Conservation (phyloP, 2,797 vertebrate species). For the Fistularia commersonii region DNA sequence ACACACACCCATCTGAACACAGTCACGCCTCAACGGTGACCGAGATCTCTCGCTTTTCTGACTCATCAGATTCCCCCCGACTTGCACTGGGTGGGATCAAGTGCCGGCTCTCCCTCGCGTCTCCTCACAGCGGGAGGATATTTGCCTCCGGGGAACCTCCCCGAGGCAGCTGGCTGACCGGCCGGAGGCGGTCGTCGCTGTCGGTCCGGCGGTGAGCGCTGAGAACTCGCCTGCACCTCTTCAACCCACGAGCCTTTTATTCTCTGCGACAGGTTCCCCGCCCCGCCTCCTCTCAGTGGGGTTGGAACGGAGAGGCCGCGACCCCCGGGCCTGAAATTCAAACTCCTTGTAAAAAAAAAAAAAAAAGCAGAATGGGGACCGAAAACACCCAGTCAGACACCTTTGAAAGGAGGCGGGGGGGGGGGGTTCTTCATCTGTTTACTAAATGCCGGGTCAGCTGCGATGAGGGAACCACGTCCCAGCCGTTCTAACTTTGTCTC, state of each 20-base stretch:
- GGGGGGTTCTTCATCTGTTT: too few species aligned
- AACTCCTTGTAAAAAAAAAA: constrained; percentile 66
- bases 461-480: too few species aligned
- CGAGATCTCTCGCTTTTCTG: constrained; percentile 1
- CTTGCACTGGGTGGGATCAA: constrained; percentile 36
- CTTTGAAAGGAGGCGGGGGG: too few species aligned
- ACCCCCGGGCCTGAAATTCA: constrained; percentile 59
- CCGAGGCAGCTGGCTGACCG: constrained; percentile 43
- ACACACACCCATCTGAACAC: too few species aligned
- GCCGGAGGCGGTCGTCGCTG: constrained; percentile 35
- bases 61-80: constrained; percentile 36
- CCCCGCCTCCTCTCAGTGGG: constrained; percentile 60
- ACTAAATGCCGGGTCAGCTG: too few species aligned
- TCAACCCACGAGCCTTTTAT: constrained; percentile 60
- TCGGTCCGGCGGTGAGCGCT: constrained; percentile 34
- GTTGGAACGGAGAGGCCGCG: constrained; percentile 48
- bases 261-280: constrained; percentile 60
- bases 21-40: constrained; percentile 38
- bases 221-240: constrained; percentile 57
- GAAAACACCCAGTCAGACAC: constrained; percentile 32
- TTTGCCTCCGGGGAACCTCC: constrained; percentile 58
- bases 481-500: constrained; percentile 32
- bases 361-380: constrained; percentile 36
- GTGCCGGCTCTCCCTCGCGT: constrained; percentile 7
- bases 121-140: constrained; percentile 31